These are phyloP conservation scores for Rhamnusium bicolor DNA, from an alignment of 2,888 invertebrate genomes.

Conservation along the genomic window DNA sequence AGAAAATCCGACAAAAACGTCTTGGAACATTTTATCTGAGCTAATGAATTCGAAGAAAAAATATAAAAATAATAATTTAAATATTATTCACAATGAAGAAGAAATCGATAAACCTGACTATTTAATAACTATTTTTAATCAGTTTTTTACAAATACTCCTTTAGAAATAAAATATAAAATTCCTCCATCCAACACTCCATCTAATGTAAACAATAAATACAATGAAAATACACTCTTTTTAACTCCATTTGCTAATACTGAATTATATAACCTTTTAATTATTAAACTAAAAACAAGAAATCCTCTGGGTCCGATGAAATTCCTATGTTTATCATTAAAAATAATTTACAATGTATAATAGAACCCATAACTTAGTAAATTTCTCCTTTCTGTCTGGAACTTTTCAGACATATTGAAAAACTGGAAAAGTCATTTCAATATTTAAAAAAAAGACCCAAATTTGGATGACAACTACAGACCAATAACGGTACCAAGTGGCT, in stretches of 20 bases:
- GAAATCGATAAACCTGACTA: conserved; percentile 1
- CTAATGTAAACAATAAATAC: background rate
- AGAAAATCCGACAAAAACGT: conserved; percentile 3
- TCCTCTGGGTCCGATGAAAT: conserved; percentile 10
- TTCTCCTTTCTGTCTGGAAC: background rate
- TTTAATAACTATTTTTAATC: background rate
- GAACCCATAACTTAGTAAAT: background rate
- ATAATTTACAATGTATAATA: background rate
- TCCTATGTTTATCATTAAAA: conserved; percentile 22
- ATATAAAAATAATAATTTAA: background rate
- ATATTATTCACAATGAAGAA: background rate
- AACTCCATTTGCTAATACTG: background rate
- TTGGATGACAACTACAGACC: background rate
- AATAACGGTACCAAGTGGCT: background rate
- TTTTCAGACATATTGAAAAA: background rate
- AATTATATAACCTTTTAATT: background rate
- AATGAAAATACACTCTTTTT: background rate
- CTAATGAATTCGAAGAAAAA: background rate
- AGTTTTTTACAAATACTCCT: conserved; percentile 11
- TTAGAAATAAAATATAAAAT: background rate
- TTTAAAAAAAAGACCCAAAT: background rate
- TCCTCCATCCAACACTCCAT: background rate
- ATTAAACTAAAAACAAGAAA: conserved; percentile 15
- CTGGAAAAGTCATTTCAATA: background rate
- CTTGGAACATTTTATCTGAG: background rate